Evolutionary conservation across 2,797 vertebrate species (phyloP).

Genomic region (Tokudaia tokunoshimensis): DNA sequence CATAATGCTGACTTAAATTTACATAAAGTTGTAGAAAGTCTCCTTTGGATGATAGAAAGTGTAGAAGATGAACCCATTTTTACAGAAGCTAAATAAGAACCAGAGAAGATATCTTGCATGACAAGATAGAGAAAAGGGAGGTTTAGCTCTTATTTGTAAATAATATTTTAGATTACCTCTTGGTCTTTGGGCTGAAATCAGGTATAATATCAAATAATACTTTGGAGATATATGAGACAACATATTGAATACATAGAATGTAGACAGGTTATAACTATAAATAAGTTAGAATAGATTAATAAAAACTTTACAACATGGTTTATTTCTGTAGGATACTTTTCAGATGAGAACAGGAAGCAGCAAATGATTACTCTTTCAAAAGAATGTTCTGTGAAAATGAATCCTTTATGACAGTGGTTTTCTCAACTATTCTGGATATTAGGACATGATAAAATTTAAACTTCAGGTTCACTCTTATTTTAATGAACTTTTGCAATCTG

Average conservation of each 20-base stretch:
- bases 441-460: background rate
- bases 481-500: background rate
- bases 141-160: background rate
- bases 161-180: background rate
- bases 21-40: constrained; percentile 26
- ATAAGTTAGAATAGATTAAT: background rate
- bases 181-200: background rate
- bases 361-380: background rate
- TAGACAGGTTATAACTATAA: background rate
- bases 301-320: background rate
- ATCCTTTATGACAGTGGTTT: background rate
- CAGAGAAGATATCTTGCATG: background rate
- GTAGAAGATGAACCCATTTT: background rate
- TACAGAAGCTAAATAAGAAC: background rate
- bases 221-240: background rate
- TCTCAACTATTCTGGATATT: background rate
- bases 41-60: background rate
- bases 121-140: background rate
- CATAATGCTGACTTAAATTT: background rate
- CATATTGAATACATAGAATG: background rate
- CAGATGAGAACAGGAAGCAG: background rate
- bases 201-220: background rate
- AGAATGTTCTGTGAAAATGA: background rate
- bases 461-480: background rate
- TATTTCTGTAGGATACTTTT: background rate